A percentile compares a stretch with the other conserved stretches of the same genome.
These are phyloP conservation scores for Chunga burmeisteri DNA, from an alignment of 2,113 vertebrate genomes.

Conservation along the genomic window DNA sequence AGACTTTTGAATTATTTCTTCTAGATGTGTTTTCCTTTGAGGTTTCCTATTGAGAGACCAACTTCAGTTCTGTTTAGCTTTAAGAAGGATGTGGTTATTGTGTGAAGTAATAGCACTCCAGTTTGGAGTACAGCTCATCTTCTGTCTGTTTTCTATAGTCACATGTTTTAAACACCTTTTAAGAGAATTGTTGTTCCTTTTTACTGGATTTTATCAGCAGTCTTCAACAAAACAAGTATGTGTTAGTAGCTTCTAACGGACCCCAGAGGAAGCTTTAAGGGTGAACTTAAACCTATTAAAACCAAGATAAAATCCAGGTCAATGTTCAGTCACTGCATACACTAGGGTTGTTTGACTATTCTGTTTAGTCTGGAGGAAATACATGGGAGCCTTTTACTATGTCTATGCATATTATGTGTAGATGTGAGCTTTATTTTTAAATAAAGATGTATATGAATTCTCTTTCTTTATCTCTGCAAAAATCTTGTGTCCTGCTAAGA, in stretches of 20 bases:
- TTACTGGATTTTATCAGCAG: neutral
- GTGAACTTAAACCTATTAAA: neutral
- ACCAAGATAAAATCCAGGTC: constrained; percentile 19
- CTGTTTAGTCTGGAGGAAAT: neutral
- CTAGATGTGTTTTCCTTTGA: neutral
- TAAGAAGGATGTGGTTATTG: neutral
- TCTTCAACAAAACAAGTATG: neutral
- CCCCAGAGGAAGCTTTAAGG: neutral
- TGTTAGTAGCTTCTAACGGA: neutral
- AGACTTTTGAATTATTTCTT: neutral
- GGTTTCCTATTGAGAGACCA: neutral
- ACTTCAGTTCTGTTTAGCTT: neutral
- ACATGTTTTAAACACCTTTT: neutral
- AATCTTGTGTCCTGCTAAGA: neutral
- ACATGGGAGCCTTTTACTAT: constrained; percentile 14
- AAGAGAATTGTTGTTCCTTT: neutral
- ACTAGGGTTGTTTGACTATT: neutral
- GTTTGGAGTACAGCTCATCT: neutral
- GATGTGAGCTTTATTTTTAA: constrained; percentile 32
- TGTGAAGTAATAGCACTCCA: neutral
- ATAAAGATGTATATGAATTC: neutral
- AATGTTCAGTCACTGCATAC: neutral
- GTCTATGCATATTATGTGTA: neutral
- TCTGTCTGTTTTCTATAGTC: neutral
- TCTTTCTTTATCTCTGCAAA: constrained; percentile 3